phyloP scores from a whole-genome alignment of 2,113 vertebrate genomes.

The Anseranas semipalmata region DNA sequence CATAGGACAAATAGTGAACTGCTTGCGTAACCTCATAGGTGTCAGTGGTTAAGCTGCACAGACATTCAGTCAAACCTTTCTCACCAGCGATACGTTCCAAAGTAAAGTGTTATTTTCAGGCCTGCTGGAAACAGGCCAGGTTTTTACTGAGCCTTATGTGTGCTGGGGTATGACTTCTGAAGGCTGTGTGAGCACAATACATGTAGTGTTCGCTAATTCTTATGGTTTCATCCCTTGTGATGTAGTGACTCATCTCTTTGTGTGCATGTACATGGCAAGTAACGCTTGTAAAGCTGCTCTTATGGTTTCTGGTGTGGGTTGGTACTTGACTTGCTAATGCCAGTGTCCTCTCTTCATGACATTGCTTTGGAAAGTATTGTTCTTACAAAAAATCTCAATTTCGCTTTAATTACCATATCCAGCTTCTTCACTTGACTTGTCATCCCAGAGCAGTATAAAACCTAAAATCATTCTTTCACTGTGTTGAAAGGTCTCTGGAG shows the following conservation, averaged over 20 bases:
- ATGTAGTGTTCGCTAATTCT: background rate
- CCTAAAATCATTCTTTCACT: background rate
- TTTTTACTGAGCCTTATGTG: background rate
- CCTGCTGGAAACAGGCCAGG: background rate
- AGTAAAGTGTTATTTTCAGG: background rate
- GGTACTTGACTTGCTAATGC: background rate
- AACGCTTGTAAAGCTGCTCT: background rate
- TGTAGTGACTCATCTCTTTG: background rate
- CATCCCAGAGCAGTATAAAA: background rate
- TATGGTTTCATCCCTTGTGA: background rate
- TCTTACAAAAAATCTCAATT: background rate
- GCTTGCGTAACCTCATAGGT: background rate
- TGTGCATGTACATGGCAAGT: background rate
- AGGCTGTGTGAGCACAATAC: background rate
- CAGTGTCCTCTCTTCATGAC: background rate
- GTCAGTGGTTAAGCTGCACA: background rate
- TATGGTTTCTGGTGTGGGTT: background rate
- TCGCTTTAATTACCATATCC: background rate
- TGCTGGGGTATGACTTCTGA: background rate
- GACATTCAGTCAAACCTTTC: background rate
- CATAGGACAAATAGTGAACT: background rate
- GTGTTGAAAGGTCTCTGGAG: background rate
- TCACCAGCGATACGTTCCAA: accelerated
- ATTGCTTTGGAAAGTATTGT: background rate
- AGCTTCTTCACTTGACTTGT: background rate